Conservation (phyloP, 2,797 vertebrate genomes). For the Scleropages formosus region DNA sequence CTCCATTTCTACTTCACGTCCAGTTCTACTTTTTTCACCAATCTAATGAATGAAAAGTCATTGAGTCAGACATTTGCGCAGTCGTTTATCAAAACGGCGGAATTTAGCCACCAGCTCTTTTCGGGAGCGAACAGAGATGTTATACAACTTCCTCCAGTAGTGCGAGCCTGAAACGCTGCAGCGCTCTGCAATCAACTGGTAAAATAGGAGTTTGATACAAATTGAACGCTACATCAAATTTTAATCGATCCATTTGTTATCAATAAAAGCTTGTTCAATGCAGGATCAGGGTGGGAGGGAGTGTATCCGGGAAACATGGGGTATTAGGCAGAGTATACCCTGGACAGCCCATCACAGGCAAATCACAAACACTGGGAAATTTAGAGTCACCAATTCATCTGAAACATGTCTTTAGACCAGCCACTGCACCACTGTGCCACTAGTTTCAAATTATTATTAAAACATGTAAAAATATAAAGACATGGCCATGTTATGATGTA, state of each 20-base stretch:
- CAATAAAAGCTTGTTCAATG: background rate
- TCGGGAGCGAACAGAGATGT: background rate
- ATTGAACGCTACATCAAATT: background rate
- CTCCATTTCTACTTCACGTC: conserved; percentile 72
- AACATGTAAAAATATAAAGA: too few relatives aligned
- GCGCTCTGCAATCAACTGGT: background rate
- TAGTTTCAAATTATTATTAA: too few relatives aligned
- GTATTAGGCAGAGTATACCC: too few relatives aligned
- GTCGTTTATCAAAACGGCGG: too few relatives aligned
- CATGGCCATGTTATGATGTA: too few relatives aligned
- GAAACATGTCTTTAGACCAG: too few relatives aligned
- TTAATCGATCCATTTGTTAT: background rate
- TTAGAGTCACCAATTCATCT: too few relatives aligned
- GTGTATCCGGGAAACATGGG: too few relatives aligned
- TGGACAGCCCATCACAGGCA: too few relatives aligned
- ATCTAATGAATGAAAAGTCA: conserved; percentile 80
- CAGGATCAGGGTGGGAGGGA: too few relatives aligned
- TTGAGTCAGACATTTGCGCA: conserved; percentile 37
- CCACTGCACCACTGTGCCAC: too few relatives aligned
- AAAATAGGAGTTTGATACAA: background rate
- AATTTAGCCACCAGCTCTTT: background rate
- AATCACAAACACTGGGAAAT: too few relatives aligned
- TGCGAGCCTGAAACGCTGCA: background rate
- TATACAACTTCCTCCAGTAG: background rate
- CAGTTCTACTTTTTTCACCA: conserved; percentile 76